phyloP scores from a whole-genome alignment of 2,888 invertebrate genomes.

The Acanthosoma haemorrhoidale region DNA sequence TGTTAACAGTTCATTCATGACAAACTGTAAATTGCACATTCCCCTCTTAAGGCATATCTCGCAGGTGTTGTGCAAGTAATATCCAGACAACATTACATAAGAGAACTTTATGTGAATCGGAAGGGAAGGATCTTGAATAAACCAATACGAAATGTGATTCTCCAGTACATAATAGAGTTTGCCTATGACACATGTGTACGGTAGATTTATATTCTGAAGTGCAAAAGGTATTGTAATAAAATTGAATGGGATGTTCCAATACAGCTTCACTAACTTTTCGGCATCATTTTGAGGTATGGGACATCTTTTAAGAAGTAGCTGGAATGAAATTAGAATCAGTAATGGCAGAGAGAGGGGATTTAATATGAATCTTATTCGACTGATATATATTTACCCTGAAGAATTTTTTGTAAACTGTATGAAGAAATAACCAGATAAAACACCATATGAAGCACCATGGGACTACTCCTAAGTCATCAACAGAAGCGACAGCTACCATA shows the following conservation, averaged over 20 bases:
- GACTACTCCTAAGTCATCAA: conserved; percentile 35
- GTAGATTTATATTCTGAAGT: conserved; percentile 27
- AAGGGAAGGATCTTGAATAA: conserved; percentile 18
- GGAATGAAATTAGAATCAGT: not conserved
- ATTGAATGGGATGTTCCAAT: conserved; percentile 35
- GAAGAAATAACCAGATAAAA: conserved; percentile 34
- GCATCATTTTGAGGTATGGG: conserved; percentile 29
- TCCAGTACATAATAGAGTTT: conserved; percentile 21
- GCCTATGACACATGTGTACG: not conserved
- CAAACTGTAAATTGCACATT: conserved; percentile 32
- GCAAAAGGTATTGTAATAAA: conserved; percentile 35
- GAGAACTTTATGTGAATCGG: conserved; percentile 32
- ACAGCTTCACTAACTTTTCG: conserved; percentile 28
- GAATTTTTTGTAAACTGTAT: conserved; percentile 29
- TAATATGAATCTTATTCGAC: not conserved
- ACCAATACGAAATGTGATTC: conserved; percentile 20
- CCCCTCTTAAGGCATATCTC: conserved; percentile 33
- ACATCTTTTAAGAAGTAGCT: conserved; percentile 28
- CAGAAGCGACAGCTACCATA: conserved; percentile 32
- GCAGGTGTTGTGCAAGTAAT: conserved; percentile 34
- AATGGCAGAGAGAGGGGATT: not conserved
- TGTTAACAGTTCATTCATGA: conserved; percentile 32
- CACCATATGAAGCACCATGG: conserved; percentile 35
- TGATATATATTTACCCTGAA: conserved; percentile 27
- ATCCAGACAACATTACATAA: conserved; percentile 35